Conservation (phyloP, 1,140 invertebrate species). For the Drosophila azteca region DNA sequence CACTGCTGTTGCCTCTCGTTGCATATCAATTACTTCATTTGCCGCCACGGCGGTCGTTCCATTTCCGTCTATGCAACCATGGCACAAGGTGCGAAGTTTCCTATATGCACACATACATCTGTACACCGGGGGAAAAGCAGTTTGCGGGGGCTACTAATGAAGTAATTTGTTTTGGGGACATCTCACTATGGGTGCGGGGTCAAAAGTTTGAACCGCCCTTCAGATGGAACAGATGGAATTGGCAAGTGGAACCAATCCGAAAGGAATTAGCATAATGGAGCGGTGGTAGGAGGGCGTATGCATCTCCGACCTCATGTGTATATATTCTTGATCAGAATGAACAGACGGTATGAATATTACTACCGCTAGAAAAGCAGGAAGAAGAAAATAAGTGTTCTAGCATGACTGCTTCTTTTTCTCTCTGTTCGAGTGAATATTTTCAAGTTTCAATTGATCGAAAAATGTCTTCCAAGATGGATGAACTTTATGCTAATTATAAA, state of each 20-base stretch:
- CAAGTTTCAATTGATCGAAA: no score
- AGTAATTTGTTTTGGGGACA: slow-evolving; percentile 27
- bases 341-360: no score
- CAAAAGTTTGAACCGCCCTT: background rate
- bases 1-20: slow-evolving; percentile 30
- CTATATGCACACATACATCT: slow-evolving; percentile 1
- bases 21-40: slow-evolving; percentile 74
- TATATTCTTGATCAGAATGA: no score
- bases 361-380: no score
- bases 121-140: background rate
- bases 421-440: no score
- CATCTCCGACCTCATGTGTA: no score
- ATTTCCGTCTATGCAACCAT: slow-evolving; percentile 17
- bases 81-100: slow-evolving; percentile 34
- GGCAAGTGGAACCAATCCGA: background rate
- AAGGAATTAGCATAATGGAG: no score
- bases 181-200: background rate
- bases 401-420: no score
- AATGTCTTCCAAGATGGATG: no score
- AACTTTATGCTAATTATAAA: no score
- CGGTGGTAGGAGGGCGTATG: no score
- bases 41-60: slow-evolving; percentile 9
- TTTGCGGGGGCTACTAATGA: slow-evolving; percentile 16
- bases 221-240: background rate
- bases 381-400: no score